Evolutionary conservation across 2,113 vertebrate species (phyloP), one percentile per base, ranked within the genome.

Genomic region (Pseudorhombus dupliciocellatus): DNA sequence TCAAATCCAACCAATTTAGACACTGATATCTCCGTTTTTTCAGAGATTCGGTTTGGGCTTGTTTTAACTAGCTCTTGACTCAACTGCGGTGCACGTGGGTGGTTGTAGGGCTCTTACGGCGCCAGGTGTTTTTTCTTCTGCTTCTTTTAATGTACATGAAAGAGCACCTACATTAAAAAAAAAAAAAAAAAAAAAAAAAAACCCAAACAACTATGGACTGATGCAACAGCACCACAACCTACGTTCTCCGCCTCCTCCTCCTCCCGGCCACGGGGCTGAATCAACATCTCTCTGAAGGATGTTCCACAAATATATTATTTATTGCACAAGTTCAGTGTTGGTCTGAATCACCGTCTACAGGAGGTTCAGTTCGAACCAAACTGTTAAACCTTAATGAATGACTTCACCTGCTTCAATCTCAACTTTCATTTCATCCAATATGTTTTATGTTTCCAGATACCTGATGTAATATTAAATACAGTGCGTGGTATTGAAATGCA

Each of bases 201-300:
- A n/a, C n/a, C n/a, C n/a, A n/a, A n/a, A n/a, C n/a, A n/a, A n/a
- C n/a, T n/a, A n/a, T n/a, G n/a, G 18, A 2, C 1, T 26, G 25
- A 56, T 28, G 52, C 54, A 57, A 50, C 9, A 30, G 5, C 25
- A 46, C 14, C 42, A 69, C 66, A 48, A 10, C 54, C n/a, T n/a
- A 21, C 66, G 15, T 11, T 18, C 42, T 44, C 42, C 15, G 6
- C 42, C 42, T 20, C 50, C 30, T 31, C 44, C 26, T 21, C 37
- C 12, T 26, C 26, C 7, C 24, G 3, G 18, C n/a, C 26, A 18
- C 20, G 5, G n/a, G 2, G 7, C 7, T 15, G 52, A 56, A 46
- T 54, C 34, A 55, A 37, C 63, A 31, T 34, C 62, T 34, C 46
- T 51, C 9, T 40, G 26, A 37, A 22, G 37, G 63, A 18, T 8